phyloP scores from a whole-genome alignment of 2,888 invertebrate species.

The Charanyca ferruginea region DNA sequence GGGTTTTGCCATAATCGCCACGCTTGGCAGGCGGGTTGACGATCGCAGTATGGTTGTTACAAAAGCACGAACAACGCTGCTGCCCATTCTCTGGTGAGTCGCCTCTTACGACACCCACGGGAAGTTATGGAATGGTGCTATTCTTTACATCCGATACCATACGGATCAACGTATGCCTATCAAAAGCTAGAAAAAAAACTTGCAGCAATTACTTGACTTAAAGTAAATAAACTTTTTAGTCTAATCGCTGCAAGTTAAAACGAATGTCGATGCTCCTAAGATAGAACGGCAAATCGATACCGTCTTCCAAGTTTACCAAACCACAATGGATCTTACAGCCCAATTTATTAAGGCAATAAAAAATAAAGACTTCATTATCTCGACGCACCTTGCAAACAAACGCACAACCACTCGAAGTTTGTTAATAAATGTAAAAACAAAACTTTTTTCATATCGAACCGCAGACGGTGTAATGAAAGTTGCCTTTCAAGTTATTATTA shows the following conservation, averaged over 20 bases:
- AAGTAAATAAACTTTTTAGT: neutral
- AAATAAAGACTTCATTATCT: constrained; percentile 44
- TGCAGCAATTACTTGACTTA: neutral
- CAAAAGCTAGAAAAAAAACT: neutral
- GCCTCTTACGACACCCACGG: no score
- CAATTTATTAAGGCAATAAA: constrained; percentile 39
- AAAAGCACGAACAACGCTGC: no score
- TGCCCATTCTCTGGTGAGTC: no score
- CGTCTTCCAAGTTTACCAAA: neutral
- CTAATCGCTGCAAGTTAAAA: no score
- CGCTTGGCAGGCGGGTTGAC: no score
- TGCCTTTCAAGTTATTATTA: constrained; percentile 66
- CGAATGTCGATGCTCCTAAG: neutral
- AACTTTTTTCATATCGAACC: constrained; percentile 78
- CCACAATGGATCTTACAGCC: constrained; percentile 9
- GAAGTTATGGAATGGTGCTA: no score
- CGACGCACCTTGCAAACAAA: constrained; percentile 15
- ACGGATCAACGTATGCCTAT: no score
- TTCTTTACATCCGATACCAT: no score
- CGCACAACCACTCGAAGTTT: constrained; percentile 49
- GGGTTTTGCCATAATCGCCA: no score
- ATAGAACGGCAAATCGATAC: constrained; percentile 28
- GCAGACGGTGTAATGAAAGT: constrained; percentile 66
- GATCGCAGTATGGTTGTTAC: no score
- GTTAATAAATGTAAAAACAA: constrained; percentile 61